Conservation (phyloP, 2,113 vertebrate species). For the Hippocampus guttulatus region DNA sequence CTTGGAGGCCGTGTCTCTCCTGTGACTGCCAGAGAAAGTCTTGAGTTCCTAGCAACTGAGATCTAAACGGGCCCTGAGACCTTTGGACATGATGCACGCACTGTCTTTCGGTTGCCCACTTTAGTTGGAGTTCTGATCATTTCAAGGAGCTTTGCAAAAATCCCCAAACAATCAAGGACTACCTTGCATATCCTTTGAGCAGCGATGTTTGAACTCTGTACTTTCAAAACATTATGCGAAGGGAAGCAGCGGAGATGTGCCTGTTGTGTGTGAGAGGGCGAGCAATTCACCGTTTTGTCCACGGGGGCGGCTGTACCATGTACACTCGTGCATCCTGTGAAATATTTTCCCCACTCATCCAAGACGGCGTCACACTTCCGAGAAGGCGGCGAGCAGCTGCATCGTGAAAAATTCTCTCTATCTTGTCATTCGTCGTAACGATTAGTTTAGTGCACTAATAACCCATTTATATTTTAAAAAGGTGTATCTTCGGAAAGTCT, state of each 20-base stretch:
- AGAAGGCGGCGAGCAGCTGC: background rate
- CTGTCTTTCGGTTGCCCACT: too few relatives aligned
- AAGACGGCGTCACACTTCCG: too few relatives aligned
- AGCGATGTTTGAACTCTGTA: background rate
- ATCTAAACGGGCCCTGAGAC: background rate
- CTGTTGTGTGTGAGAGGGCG: too few relatives aligned
- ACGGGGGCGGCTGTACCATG: slow-evolving; percentile 1
- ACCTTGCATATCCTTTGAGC: background rate
- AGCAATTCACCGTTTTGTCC: slow-evolving; percentile 15
- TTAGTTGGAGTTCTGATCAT: background rate
- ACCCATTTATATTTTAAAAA: background rate
- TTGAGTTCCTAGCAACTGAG: background rate
- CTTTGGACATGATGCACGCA: background rate
- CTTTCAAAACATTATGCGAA: too few relatives aligned
- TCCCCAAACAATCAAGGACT: slow-evolving; percentile 14
- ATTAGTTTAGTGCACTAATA: background rate
- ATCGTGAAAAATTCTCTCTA: background rate
- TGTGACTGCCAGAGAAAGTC: slow-evolving; percentile 34
- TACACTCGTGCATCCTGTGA: background rate
- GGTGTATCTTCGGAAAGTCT: background rate
- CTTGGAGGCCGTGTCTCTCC: slow-evolving; percentile 72
- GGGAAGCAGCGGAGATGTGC: too few relatives aligned
- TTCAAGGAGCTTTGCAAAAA: slow-evolving; percentile 3
- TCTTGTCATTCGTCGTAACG: background rate
- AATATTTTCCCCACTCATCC: background rate